A percentile compares a stretch with the other conserved stretches of the same genome.
These are phyloP conservation scores for Mastacembelus armatus DNA, from an alignment of 2,797 vertebrate genomes.

Conservation along the genomic window DNA sequence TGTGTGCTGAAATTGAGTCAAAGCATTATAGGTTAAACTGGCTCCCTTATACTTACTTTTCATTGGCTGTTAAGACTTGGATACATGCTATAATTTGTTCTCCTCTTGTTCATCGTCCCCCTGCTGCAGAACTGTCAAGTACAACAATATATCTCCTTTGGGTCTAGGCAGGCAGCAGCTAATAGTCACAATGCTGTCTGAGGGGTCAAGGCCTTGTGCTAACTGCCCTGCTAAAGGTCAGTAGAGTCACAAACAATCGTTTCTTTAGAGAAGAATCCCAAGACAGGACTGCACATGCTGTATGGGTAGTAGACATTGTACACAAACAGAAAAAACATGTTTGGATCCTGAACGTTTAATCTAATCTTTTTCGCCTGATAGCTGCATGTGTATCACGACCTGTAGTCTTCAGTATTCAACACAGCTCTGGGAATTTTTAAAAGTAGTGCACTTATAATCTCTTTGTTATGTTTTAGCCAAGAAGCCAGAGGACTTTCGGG, in stretches of 20 bases:
- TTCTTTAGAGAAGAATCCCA: conserved; percentile 9
- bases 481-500: conserved; percentile 22
- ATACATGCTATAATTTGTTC: neutral
- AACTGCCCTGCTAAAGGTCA: conserved; percentile 55
- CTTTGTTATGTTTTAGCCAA: conserved; percentile 19
- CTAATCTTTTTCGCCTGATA: neutral
- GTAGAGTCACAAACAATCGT: conserved; percentile 40
- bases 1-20: neutral
- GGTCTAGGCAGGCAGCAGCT: conserved; percentile 31
- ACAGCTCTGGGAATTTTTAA: neutral
- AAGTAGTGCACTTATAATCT: conserved; percentile 4
- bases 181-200: conserved; percentile 38
- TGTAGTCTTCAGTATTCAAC: neutral
- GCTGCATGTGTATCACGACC: neutral
- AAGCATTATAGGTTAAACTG: neutral
- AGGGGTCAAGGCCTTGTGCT: conserved; percentile 57
- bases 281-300: conserved; percentile 25
- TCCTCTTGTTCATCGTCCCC: neutral
- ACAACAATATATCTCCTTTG: conserved; percentile 19
- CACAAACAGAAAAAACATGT: neutral
- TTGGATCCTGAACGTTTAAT: neutral
- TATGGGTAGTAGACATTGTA: neutral
- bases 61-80: too few species aligned
- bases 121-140: conserved; percentile 13
- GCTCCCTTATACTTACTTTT: neutral